phyloP scores from a whole-genome alignment of 2,797 vertebrate species.

The Sandelia bainsii region DNA sequence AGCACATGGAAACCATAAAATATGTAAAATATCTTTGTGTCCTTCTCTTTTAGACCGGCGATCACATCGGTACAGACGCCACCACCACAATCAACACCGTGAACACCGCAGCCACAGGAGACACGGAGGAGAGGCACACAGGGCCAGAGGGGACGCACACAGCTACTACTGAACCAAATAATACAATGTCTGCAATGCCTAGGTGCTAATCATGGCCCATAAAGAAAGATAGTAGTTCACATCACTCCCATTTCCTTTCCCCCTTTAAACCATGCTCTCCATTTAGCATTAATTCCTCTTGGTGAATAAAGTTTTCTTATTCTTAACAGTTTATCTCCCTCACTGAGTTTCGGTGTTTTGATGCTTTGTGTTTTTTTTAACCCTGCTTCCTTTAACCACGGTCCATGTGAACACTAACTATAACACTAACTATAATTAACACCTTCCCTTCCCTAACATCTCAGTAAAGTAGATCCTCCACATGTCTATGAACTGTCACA shows the following conservation, averaged over 20 bases:
- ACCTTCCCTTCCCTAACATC: slow-evolving; percentile 20
- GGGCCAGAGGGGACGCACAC: slow-evolving; percentile 78
- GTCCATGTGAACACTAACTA: slow-evolving; percentile 79
- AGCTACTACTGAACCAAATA: slow-evolving; percentile 83
- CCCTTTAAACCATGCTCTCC: slow-evolving; percentile 56
- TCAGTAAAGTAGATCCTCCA: slow-evolving; percentile 34
- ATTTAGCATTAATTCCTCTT: slow-evolving; percentile 53
- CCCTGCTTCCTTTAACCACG: slow-evolving; percentile 57
- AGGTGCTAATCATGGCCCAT: slow-evolving; percentile 70
- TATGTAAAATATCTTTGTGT: not conserved
- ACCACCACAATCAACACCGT: slow-evolving; percentile 86
- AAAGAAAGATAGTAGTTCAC: slow-evolving; percentile 71
- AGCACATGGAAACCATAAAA: not conserved
- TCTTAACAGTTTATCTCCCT: slow-evolving; percentile 39
- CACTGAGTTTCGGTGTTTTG: slow-evolving; percentile 46
- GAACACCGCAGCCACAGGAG: slow-evolving; percentile 89
- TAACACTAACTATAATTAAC: slow-evolving; percentile 54
- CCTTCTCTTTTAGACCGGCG: slow-evolving; percentile 84
- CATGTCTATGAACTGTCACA: slow-evolving; percentile 46
- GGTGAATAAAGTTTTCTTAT: slow-evolving; percentile 47
- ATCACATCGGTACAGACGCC: slow-evolving; percentile 91
- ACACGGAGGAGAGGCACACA: slow-evolving; percentile 81
- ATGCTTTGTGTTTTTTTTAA: slow-evolving; percentile 40
- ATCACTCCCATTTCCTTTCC: slow-evolving; percentile 22
- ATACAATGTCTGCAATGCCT: slow-evolving; percentile 63